A percentile compares a stretch with the other conserved stretches of the same genome.
These are phyloP conservation scores for Falco columbarius DNA, from an alignment of 2,797 vertebrate species.

Conservation along the genomic window DNA sequence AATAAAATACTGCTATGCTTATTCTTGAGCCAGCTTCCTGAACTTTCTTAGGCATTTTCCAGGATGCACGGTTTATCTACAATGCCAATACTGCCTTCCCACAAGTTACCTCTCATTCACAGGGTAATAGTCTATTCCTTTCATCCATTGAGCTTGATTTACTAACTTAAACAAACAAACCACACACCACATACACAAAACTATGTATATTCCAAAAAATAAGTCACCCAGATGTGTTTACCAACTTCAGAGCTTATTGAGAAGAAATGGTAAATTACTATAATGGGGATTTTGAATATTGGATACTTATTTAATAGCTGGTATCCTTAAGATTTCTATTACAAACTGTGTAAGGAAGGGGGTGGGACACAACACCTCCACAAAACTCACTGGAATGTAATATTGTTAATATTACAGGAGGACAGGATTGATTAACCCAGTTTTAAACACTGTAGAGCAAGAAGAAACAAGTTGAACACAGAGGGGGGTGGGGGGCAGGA, in stretches of 20 bases:
- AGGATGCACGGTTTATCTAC: not conserved
- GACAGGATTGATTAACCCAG: not conserved
- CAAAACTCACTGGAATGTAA: not conserved
- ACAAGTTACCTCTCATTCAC: not conserved
- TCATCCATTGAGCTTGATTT: not conserved
- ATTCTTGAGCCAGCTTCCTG: not conserved
- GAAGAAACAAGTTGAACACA: not conserved
- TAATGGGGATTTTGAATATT: not conserved
- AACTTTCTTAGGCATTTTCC: not conserved
- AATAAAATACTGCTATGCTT: not conserved
- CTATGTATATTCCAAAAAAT: not conserved
- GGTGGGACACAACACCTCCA: not conserved
- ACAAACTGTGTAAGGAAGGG: not conserved
- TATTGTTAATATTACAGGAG: not conserved
- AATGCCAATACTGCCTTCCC: not conserved
- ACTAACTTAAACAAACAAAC: not conserved
- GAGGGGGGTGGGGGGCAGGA: accelerated
- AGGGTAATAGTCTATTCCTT: not conserved
- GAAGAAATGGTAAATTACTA: not conserved
- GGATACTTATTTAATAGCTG: not conserved
- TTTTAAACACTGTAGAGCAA: not conserved
- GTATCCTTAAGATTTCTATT: not conserved
- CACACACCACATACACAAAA: not conserved
- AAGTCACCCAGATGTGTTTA: not conserved
- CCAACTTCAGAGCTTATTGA: not conserved